A percentile compares a stretch with the other conserved stretches of the same genome.
Conservation (phyloP, 1,140 invertebrate genomes). For the Saxidomus purpurata region DNA sequence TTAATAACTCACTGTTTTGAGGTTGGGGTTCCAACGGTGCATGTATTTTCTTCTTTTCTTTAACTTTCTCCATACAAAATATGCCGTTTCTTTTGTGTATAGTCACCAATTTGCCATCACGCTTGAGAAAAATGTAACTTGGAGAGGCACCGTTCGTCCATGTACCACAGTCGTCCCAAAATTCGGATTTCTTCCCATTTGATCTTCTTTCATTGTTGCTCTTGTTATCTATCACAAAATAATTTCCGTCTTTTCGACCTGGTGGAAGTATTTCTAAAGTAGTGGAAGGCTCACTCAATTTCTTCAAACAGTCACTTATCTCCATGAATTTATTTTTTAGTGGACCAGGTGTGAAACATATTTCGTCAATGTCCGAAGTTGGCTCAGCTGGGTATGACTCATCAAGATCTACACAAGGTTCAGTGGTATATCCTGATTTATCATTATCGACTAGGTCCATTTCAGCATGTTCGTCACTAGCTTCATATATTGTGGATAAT, state of each 20-base stretch:
- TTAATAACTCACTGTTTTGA: background rate
- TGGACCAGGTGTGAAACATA: too few species aligned
- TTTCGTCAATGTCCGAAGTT: too few species aligned
- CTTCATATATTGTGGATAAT: too few species aligned
- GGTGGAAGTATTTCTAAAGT: background rate
- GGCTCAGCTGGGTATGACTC: too few species aligned
- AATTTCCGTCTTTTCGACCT: conserved; percentile 5
- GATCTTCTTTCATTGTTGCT: too few species aligned
- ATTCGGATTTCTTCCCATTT: conserved; percentile 29
- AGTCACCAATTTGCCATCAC: background rate
- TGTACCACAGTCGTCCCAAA: conserved; percentile 30
- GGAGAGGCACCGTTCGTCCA: background rate
- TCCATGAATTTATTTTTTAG: conserved; percentile 28
- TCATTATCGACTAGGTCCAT: too few species aligned
- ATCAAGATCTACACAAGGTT: too few species aligned
- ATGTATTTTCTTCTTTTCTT: background rate
- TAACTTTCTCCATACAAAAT: background rate
- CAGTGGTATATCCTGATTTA: too few species aligned
- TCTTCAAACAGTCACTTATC: background rate
- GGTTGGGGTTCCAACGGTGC: conserved; percentile 1
- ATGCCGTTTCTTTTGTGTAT: too few species aligned
- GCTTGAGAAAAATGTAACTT: background rate
- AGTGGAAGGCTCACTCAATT: background rate
- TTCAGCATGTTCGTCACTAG: too few species aligned
- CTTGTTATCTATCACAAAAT: conserved; percentile 18